A percentile compares a stretch with the other conserved stretches of the same genome.
phyloP scores from a whole-genome alignment of 2,797 vertebrate species.

The Sylvilagus floridanus region DNA sequence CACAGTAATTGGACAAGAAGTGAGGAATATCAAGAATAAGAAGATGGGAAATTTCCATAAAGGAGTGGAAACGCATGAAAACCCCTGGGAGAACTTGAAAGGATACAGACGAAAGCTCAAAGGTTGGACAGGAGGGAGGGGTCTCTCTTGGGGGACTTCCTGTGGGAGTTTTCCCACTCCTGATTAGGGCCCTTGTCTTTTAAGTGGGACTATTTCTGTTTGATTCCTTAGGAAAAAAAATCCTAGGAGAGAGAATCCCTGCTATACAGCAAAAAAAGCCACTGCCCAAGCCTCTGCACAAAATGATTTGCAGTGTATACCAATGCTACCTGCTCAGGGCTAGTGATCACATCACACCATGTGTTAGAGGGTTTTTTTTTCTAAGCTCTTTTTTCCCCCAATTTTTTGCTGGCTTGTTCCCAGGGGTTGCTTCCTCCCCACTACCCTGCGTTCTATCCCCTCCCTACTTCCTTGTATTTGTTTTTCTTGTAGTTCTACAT shows the following conservation, averaged over 20 bases:
- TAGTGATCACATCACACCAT: not conserved
- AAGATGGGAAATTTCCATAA: not conserved
- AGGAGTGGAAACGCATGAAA: not conserved
- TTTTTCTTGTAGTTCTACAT: slow-evolving; percentile 63
- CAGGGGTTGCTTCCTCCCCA: slow-evolving; percentile 51
- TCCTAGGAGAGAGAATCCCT: not conserved
- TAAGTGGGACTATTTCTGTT: not conserved
- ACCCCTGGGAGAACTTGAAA: not conserved
- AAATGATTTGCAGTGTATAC: not conserved
- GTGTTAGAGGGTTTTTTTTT: not conserved
- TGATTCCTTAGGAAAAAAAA: not conserved
- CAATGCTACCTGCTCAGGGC: not conserved
- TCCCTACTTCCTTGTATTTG: slow-evolving; percentile 68
- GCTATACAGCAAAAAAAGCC: not conserved
- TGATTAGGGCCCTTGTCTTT: not conserved
- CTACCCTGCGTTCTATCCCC: slow-evolving; percentile 2
- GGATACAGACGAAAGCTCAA: not conserved
- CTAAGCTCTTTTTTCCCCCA: not conserved
- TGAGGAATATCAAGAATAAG: slow-evolving; percentile 2
- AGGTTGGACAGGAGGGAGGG: not conserved
- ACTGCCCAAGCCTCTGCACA: not conserved
- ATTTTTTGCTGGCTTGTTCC: slow-evolving; percentile 58
- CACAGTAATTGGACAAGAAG: not conserved
- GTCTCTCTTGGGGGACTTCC: not conserved
- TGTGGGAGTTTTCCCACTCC: not conserved